Evolutionary conservation across 2,888 invertebrate species (phyloP).

Genomic region (Macrophya annulata): DNA sequence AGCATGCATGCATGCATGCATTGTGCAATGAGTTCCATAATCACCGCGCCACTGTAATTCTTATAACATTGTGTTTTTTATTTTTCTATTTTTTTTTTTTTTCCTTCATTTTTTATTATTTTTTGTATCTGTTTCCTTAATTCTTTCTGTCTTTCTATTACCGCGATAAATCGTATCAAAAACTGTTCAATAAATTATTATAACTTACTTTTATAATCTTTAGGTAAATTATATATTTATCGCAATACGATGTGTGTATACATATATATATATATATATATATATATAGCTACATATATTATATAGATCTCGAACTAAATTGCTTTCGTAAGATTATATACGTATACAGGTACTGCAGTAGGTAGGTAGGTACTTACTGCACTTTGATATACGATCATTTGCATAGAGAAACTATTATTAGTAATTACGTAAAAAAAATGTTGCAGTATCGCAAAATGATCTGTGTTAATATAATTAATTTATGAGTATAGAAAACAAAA

Average conservation of each 20-base stretch:
- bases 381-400: neutral
- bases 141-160: neutral
- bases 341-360: neutral
- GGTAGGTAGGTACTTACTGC: too few species aligned
- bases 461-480: too few species aligned
- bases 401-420: neutral
- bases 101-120: neutral
- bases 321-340: constrained; percentile 15
- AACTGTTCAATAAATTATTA: neutral
- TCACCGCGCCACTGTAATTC: neutral
- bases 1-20: neutral
- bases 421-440: neutral
- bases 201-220: neutral
- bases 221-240: neutral
- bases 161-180: neutral
- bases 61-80: neutral
- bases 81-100: neutral
- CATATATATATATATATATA: too few species aligned
- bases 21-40: constrained; percentile 25
- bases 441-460: too few species aligned
- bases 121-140: too few species aligned
- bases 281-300: neutral
- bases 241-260: neutral
- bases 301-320: neutral
- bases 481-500: neutral